These are phyloP conservation scores for Andrena bicolor DNA, from an alignment of 2,888 invertebrate genomes.

Conservation along the genomic window DNA sequence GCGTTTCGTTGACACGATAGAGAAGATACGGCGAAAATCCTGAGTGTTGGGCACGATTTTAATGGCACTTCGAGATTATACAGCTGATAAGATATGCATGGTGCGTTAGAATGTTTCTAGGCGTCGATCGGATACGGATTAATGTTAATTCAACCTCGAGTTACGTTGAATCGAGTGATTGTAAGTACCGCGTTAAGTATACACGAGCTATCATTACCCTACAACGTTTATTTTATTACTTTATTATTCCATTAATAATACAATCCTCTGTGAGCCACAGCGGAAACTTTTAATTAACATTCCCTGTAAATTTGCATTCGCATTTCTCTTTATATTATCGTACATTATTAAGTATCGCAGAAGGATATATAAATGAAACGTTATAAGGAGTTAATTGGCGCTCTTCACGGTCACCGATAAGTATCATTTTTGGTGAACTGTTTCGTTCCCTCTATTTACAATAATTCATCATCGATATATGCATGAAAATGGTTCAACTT, in stretches of 20 bases:
- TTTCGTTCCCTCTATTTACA: background rate
- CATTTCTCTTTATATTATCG: background rate
- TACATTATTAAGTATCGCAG: background rate
- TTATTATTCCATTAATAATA: no score
- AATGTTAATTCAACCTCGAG: slow-evolving; percentile 3
- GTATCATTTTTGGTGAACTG: background rate
- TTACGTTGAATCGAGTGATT: slow-evolving; percentile 22
- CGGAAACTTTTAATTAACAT: background rate
- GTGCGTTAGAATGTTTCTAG: slow-evolving; percentile 19
- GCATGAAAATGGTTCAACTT: background rate
- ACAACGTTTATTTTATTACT: background rate
- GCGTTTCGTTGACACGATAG: slow-evolving; percentile 30
- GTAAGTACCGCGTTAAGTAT: slow-evolving; percentile 39
- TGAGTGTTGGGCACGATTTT: slow-evolving; percentile 55
- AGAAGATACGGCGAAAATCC: slow-evolving; percentile 52
- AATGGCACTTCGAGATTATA: slow-evolving; percentile 68
- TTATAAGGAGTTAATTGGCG: no score
- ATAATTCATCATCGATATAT: background rate
- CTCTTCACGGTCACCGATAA: background rate
- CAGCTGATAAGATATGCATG: slow-evolving; percentile 23
- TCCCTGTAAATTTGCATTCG: background rate
- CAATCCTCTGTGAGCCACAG: no score
- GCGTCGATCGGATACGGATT: background rate
- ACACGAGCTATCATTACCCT: slow-evolving; percentile 7
- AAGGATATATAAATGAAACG: background rate